Evolutionary conservation across 2,888 invertebrate genomes (phyloP), one percentile per base, ranked within the genome.

Genomic region (Drosophila mimetica): DNA sequence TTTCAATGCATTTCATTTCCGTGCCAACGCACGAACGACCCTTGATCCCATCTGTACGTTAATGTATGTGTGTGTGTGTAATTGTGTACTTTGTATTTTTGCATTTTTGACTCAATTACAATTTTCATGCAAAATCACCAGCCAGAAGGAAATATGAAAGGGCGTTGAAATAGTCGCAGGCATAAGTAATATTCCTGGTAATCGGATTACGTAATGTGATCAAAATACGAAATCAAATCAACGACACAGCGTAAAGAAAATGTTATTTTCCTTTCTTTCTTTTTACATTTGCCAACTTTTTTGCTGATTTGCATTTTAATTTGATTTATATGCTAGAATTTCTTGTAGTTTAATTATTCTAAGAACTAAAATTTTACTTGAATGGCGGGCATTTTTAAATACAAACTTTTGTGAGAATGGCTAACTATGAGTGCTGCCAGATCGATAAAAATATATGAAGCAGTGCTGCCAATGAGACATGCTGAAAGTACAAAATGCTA

Each of bases 1-100:
- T 81, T 89, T 86, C 84, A 80, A 75, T 89, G 86, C 79, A 77
- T 77, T 86, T 88, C 79, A 77, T 86, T 86, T 88, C 73, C 79
- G 65, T 74, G 67, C 61, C 70, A 64, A 72, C 74, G 71, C 77
- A 74, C 67, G 73, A 71, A 32, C 54, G 42, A 67, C 41, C 57
- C 57, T 47, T 65, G 53, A 55, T 55, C 51, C 55, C 37, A 14
- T 50, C 28, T 42, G 41, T 30, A 50, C 13, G 42, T 22, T 39
- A 36, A 36, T 37, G 22, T 44, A 36, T 37, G 22, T 44, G 28
- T 50, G 22, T 30, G 44, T 53, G 54, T 71, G 25, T 63, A 46
- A 46, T 46, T 30, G 46, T 46, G 46, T 30, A 18, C 46, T 73
- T 32, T 61, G 59, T 61, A 63, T 50, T 50, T 84, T 77, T 77